These are phyloP conservation scores for Yoshiicerus persimilis DNA, from an alignment of 1,140 invertebrate genomes.

Conservation along the genomic window DNA sequence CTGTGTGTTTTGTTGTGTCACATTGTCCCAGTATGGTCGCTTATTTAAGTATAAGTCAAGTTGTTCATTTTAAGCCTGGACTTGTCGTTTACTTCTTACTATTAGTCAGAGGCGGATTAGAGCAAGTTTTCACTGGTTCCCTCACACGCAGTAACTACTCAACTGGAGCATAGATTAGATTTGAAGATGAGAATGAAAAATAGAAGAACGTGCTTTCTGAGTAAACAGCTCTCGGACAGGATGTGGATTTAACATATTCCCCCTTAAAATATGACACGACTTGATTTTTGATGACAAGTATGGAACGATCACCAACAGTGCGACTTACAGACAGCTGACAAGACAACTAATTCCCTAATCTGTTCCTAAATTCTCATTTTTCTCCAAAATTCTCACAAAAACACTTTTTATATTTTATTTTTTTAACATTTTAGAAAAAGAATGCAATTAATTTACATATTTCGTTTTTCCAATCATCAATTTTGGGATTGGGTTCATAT, in stretches of 20 bases:
- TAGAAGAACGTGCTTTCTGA: conserved; percentile 22
- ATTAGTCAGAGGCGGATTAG: not conserved
- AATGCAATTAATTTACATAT: too few relatives aligned
- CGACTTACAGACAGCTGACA: not conserved
- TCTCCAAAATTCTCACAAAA: too few relatives aligned
- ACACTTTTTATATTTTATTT: too few relatives aligned
- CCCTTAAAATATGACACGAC: conserved; percentile 12
- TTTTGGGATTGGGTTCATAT: too few relatives aligned
- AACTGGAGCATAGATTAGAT: not conserved
- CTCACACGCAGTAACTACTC: not conserved
- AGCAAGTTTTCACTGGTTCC: not conserved
- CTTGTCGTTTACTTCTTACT: not conserved
- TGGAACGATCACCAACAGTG: not conserved
- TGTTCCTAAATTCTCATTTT: not conserved
- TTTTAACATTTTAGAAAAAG: too few relatives aligned
- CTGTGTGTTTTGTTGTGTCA: not conserved
- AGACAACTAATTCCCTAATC: not conserved
- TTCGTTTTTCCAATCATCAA: too few relatives aligned
- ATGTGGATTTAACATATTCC: conserved; percentile 26
- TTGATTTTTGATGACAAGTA: conserved; percentile 18
- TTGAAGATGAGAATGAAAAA: conserved; percentile 22
- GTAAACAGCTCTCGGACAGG: conserved; percentile 29
- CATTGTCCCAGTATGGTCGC: not conserved
- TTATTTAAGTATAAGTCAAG: not conserved
- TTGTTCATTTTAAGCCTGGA: not conserved